Percentiles rank a stretch among this genome's conserved stretches.
phyloP scores from a whole-genome alignment of 2,113 vertebrate genomes.

The Accipiter virgatus region DNA sequence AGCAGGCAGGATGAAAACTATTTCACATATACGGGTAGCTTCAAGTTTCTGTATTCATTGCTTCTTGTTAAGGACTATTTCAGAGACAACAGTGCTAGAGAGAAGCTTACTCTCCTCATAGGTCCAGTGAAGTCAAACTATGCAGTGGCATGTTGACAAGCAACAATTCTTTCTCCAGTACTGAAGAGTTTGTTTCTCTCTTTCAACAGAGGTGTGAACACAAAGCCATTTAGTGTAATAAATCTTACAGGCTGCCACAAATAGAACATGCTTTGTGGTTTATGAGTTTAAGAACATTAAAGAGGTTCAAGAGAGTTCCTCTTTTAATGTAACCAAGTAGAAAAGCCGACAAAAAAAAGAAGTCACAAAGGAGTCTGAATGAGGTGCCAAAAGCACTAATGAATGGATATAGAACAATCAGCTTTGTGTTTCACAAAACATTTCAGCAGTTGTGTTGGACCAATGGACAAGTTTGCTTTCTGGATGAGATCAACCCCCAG shows the following conservation, averaged over 20 bases:
- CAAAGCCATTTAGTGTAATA: not conserved
- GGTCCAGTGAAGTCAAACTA: not conserved
- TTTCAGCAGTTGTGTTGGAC: not conserved
- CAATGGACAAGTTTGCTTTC: not conserved
- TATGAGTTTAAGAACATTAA: conserved; percentile 16
- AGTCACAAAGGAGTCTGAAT: not conserved
- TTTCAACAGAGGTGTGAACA: conserved; percentile 42
- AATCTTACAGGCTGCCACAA: conserved; percentile 23
- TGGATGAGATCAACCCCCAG: not conserved
- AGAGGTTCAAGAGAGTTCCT: not conserved
- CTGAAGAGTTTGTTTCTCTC: conserved; percentile 28
- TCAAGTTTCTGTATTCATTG: not conserved
- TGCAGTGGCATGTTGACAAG: not conserved
- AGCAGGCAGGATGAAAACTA: not conserved
- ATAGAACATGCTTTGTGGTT: conserved; percentile 7
- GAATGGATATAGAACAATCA: not conserved
- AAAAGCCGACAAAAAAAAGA: not conserved
- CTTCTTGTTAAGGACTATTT: not conserved
- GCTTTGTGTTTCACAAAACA: not conserved
- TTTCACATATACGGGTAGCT: not conserved
- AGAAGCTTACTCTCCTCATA: not conserved
- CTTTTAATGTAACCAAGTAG: not conserved
- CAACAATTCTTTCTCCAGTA: not conserved
- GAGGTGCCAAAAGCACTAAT: not conserved
- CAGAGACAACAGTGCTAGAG: not conserved